Evolutionary conservation across 1,140 invertebrate species (phyloP), one percentile per base, ranked within the genome.

Genomic region (Goniozus legneri): DNA sequence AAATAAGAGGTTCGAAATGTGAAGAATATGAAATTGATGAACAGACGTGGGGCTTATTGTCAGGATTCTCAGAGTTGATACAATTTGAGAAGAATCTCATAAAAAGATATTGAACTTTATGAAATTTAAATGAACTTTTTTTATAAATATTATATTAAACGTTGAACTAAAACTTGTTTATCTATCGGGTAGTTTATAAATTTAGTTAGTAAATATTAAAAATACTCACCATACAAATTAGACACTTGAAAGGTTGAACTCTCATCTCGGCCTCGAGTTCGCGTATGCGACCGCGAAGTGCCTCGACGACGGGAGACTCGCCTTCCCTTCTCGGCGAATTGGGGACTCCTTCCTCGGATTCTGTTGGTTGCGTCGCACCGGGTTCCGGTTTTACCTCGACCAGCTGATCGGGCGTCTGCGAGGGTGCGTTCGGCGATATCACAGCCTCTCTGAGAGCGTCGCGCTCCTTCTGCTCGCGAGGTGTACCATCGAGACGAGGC

Each of bases 211-310:
- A 33, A 34, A 35, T 10, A 40, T 2, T 8, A 18, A 18, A 27
- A 47, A 8, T 1, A 55, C 82, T 81, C 43, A 90, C 90, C 79
- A 93, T 86, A 69, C 92, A 94, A 44, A 94, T 93, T 10, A 94
- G 79, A 80, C 92, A 95, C 71, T 92, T 85, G 56, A 81, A 83
- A 34, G 67, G 70, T 73, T 83, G 74, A 70, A 80, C 74, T 68
- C 80, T 54, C 56, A 64, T 73, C 55, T 79, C 76, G 16, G 76
- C 69, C 47, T 90, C 87, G 44, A 87, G 77, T 51, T 90, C 84
- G 31, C 82, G 79, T 41, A 91, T 81, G 47, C 84, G 76, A 1
- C 75, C 77, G 56, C 87, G 85, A 1, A 91, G 73, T 1, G 89
- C 86, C 58, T 88, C 84, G 22, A 93, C 81, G 20, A 92, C 76